phyloP scores from a whole-genome alignment of 2,888 invertebrate species.

The Plutella xylostella region DNA sequence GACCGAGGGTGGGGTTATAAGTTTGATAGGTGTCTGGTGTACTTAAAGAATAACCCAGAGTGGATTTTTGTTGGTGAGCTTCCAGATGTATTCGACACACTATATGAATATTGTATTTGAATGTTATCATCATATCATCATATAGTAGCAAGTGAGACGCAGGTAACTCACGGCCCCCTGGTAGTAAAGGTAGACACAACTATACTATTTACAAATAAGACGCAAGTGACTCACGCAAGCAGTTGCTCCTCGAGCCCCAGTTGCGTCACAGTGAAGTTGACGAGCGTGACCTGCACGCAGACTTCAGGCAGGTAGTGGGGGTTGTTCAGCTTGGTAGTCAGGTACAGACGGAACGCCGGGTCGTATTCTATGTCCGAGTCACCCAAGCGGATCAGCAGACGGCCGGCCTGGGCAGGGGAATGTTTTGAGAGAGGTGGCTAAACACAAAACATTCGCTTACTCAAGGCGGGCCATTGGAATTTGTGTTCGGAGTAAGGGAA shows the following conservation, averaged over 20 bases:
- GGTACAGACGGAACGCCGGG: conserved; percentile 84
- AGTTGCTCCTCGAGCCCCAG: conserved; percentile 93
- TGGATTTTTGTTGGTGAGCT: too few relatives aligned
- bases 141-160: too few relatives aligned
- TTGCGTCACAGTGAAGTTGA: conserved; percentile 93
- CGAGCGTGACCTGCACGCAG: conserved; percentile 91
- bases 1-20: too few relatives aligned
- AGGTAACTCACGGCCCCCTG: too few relatives aligned
- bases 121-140: too few relatives aligned
- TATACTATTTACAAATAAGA: too few relatives aligned
- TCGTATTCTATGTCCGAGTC: conserved; percentile 93
- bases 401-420: conserved; percentile 70
- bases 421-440: too few relatives aligned
- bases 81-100: too few relatives aligned
- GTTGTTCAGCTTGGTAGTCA: conserved; percentile 92
- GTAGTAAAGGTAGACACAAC: too few relatives aligned
- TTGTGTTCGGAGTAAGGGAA: neutral
- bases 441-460: neutral
- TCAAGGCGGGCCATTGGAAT: neutral
- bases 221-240: conserved; percentile 78
- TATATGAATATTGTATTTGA: too few relatives aligned
- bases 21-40: too few relatives aligned
- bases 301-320: conserved; percentile 95
- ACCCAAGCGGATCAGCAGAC: conserved; percentile 84
- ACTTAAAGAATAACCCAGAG: too few relatives aligned